These are phyloP conservation scores for Oscheius sp. DNA, from an alignment of 2,888 invertebrate genomes.

Conservation along the genomic window DNA sequence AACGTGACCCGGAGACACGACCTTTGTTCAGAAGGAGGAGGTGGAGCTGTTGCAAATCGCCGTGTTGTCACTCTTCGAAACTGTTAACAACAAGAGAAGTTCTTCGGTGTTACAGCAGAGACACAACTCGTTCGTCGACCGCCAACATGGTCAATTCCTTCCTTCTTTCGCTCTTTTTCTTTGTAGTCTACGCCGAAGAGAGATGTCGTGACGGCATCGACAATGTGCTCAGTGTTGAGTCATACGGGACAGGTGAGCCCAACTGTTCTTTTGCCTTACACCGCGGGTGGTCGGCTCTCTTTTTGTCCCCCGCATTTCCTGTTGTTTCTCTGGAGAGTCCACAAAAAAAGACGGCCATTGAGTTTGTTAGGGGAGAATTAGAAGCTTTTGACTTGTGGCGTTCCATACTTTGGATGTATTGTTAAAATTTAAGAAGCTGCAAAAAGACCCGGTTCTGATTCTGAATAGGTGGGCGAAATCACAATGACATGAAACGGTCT, in stretches of 20 bases:
- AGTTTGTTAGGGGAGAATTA: too few species aligned
- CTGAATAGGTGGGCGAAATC: too few species aligned
- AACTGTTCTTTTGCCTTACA: neutral
- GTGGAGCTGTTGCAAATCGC: neutral
- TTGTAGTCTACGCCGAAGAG: neutral
- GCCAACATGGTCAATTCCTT: constrained; percentile 18
- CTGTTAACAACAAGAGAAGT: neutral
- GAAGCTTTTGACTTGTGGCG: too few species aligned
- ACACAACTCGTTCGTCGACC: neutral
- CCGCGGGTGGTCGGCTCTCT: neutral
- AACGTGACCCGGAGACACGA: neutral
- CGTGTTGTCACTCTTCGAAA: constrained; percentile 12
- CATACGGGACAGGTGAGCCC: constrained; percentile 49
- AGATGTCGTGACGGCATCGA: constrained; percentile 52
- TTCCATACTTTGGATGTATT: too few species aligned
- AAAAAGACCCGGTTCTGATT: too few species aligned
- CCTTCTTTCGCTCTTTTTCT: neutral
- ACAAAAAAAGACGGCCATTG: too few species aligned
- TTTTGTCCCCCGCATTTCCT: neutral
- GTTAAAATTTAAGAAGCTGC: too few species aligned
- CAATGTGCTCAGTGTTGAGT: constrained; percentile 52
- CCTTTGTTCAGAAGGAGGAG: too few species aligned
- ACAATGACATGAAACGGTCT: too few species aligned
- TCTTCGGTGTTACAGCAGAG: neutral
- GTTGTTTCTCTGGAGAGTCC: constrained; percentile 2